phyloP scores from a whole-genome alignment of 2,113 vertebrate genomes.

The Anguilla rostrata region DNA sequence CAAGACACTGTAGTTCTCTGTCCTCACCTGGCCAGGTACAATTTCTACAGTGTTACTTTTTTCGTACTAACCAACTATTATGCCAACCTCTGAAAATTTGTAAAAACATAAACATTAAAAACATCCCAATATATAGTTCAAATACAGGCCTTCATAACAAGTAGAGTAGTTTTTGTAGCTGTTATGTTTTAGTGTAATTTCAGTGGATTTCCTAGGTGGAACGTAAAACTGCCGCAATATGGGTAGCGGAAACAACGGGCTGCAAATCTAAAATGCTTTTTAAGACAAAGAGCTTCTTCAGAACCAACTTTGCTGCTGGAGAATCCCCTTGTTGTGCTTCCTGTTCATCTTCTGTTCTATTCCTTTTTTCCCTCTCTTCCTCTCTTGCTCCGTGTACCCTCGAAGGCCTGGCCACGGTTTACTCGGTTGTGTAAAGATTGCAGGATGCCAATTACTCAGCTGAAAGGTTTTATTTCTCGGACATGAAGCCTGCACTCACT shows the following conservation, averaged over 20 bases:
- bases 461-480: constrained; percentile 20
- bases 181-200: neutral
- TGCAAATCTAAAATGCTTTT: neutral
- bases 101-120: neutral
- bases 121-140: neutral
- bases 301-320: neutral
- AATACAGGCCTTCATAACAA: neutral
- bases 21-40: too few species aligned
- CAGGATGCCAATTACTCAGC: constrained; percentile 18
- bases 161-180: neutral
- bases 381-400: neutral
- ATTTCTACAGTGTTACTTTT: too few species aligned
- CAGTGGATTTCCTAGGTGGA: neutral
- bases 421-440: constrained; percentile 18
- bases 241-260: neutral
- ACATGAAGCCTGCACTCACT: constrained; percentile 7
- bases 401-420: neutral
- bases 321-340: neutral
- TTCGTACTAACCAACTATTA: too few species aligned
- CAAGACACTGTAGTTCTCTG: neutral
- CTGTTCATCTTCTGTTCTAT: neutral
- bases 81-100: too few species aligned
- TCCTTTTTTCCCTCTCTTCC: neutral
- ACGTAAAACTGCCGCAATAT: neutral
- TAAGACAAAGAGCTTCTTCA: neutral